Percentiles rank a stretch among this genome's conserved stretches.
Conservation (phyloP, 2,888 invertebrate genomes). For the Melanostoma scalare region DNA sequence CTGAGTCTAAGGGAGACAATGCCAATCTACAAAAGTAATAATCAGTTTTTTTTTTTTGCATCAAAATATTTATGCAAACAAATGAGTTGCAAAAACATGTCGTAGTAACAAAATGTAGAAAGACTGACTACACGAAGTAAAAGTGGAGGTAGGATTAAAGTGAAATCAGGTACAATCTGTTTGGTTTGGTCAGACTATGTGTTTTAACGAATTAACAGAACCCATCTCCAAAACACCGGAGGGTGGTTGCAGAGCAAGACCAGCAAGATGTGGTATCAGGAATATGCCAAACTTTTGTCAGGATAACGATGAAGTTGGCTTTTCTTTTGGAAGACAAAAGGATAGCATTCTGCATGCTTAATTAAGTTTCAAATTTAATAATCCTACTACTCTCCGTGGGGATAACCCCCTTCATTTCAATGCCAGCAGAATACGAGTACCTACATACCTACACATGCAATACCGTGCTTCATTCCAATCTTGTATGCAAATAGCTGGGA, state of each 20-base stretch:
- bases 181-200: constrained; percentile 44
- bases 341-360: constrained; percentile 66
- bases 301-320: constrained; percentile 40
- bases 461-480: constrained; percentile 52
- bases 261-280: constrained; percentile 9
- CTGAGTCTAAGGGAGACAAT: constrained; percentile 4
- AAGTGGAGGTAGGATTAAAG: background rate
- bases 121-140: background rate
- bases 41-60: constrained; percentile 1
- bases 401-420: constrained; percentile 3
- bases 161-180: background rate
- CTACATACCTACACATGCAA: constrained; percentile 12
- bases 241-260: background rate
- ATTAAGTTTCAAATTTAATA: constrained; percentile 70
- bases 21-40: background rate
- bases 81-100: constrained; percentile 29
- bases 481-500: constrained; percentile 63
- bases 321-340: constrained; percentile 46
- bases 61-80: constrained; percentile 16
- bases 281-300: constrained; percentile 51
- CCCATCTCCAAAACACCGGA: background rate
- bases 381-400: constrained; percentile 38
- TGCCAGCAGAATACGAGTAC: background rate
- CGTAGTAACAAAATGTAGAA: constrained; percentile 5
- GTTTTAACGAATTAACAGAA: constrained; percentile 27